A percentile compares a stretch with the other conserved stretches of the same genome.
phyloP scores from a whole-genome alignment of 1,140 invertebrate genomes.

The Bombus huntii region DNA sequence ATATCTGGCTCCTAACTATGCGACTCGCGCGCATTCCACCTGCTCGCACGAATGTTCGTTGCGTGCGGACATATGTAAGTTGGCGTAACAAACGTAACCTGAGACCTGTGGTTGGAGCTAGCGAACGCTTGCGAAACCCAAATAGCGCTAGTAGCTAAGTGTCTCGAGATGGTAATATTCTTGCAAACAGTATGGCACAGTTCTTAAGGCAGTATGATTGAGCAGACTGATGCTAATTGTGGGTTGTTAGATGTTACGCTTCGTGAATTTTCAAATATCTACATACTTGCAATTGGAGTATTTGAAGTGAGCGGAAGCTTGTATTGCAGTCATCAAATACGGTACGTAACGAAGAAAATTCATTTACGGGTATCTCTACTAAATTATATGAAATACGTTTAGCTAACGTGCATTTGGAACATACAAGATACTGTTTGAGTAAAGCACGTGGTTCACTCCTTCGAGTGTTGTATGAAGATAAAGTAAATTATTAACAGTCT shows the following conservation, averaged over 20 bases:
- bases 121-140: neutral
- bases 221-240: too few relatives aligned
- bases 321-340: too few relatives aligned
- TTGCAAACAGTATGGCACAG: too few relatives aligned
- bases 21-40: slow-evolving; percentile 55
- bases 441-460: neutral
- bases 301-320: too few relatives aligned
- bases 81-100: slow-evolving; percentile 40
- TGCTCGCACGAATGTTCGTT: slow-evolving; percentile 52
- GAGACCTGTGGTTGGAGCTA: neutral
- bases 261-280: too few relatives aligned
- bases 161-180: neutral
- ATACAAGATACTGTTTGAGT: neutral
- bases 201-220: too few relatives aligned
- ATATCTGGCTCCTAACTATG: neutral
- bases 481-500: neutral
- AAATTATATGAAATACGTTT: neutral
- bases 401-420: neutral
- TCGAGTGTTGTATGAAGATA: neutral
- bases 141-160: neutral
- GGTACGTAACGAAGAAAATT: too few relatives aligned
- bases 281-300: too few relatives aligned
- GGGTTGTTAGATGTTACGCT: too few relatives aligned
- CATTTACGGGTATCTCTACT: too few relatives aligned
- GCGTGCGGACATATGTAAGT: slow-evolving; percentile 28